Evolutionary conservation across 2,113 vertebrate species (phyloP), one percentile per base, ranked within the genome.

Genomic region (Lipotes vexillifer): DNA sequence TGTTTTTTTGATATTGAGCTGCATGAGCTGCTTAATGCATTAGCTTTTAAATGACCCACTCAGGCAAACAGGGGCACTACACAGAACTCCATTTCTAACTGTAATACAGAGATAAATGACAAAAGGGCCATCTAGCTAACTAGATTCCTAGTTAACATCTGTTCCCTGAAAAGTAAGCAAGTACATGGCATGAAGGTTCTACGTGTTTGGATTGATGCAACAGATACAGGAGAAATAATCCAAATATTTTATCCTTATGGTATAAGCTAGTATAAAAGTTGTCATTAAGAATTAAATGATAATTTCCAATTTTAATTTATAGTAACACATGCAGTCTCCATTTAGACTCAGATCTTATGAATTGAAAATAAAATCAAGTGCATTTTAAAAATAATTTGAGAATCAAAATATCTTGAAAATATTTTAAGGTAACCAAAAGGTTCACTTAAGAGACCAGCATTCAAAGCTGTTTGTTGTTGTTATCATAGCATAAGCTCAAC

Each of bases 261-360:
- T 57, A 94, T 90, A 44, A 95, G n/a, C 38, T 77, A 86, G 23
- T 55, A 94, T 86, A 89, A 89, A 61, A 91, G 9, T 78, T 66
- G 8, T 36, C 41, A 69, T 55, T 95, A 71, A 82, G 17, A 92
- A 94, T n/a, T 75, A 91, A 95, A 72, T 41, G 55, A 69, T 63
- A 66, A 44, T 72, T 85, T 77, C 38, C 25, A 52, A 82, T 59
- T 93, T 92, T 95, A 86, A 91, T 71, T 89, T 80, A 57, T 3
- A 91, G 25, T 18, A 87, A 96, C 52, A 57, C 52, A 95, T 57
- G 33, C 14, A 84, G 11, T 63, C 29, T 74, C 36, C 49, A 72
- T 77, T 97, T 91, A 95, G 46, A 89, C 36, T 85, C 33, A 55
- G 65, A 36, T 85, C 57, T 88, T 91, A 83, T 7, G 6, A 80